These are phyloP conservation scores for Serinus canaria DNA, from an alignment of 2,113 vertebrate species.

Conservation along the genomic window DNA sequence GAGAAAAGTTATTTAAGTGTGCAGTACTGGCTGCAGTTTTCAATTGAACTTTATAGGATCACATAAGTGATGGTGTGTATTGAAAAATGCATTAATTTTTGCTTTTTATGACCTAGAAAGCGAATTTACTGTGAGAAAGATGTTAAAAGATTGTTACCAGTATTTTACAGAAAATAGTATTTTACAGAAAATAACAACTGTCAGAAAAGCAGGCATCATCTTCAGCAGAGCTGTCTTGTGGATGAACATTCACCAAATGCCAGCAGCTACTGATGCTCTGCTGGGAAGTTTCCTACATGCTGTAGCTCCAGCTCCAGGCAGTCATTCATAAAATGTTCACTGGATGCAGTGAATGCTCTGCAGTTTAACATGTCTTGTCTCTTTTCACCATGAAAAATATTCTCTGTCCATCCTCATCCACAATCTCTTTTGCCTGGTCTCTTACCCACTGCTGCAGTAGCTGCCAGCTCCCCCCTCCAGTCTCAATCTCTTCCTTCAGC, in stretches of 20 bases:
- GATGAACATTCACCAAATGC: not conserved
- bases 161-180: not conserved
- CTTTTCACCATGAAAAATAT: not conserved
- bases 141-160: not conserved
- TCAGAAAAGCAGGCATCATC: not conserved
- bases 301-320: not conserved
- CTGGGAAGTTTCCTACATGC: accelerated
- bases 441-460: not conserved
- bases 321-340: not conserved
- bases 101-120: not conserved
- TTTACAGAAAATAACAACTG: not conserved
- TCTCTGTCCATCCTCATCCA: accelerated
- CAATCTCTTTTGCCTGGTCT: not conserved
- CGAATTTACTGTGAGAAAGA: not conserved
- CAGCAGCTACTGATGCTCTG: not conserved
- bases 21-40: not conserved
- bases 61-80: not conserved
- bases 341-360: not conserved
- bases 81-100: not conserved
- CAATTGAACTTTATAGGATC: not conserved
- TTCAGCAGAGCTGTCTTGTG: not conserved
- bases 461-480: not conserved
- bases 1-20: not conserved
- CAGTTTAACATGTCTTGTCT: not conserved
- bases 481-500: not conserved